Conservation (phyloP, 2,888 invertebrate species). For the Athalia rosae region DNA sequence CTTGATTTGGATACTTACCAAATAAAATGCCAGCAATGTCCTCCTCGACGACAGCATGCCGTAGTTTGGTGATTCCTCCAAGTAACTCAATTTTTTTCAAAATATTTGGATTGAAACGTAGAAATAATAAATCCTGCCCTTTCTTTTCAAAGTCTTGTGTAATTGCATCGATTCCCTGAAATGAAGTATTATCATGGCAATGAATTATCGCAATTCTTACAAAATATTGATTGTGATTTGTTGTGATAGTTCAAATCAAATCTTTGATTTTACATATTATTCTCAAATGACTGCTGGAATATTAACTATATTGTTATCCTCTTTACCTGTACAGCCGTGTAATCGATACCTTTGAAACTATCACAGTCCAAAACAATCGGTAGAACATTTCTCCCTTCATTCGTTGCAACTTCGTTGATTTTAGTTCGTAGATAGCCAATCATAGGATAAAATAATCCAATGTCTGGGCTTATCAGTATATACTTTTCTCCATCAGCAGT, state of each 20-base stretch:
- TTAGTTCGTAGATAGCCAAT: constrained; percentile 79
- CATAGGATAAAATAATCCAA: constrained; percentile 83
- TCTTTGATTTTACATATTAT: too few species aligned
- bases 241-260: too few species aligned
- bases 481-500: constrained; percentile 74
- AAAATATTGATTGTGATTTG: background rate
- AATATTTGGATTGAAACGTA: constrained; percentile 70
- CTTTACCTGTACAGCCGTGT: constrained; percentile 79
- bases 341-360: constrained; percentile 81
- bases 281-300: too few species aligned
- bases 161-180: constrained; percentile 78
- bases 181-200: constrained; percentile 48
- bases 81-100: constrained; percentile 60
- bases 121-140: constrained; percentile 75
- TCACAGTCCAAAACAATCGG: constrained; percentile 81
- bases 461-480: constrained; percentile 78
- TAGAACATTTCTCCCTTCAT: constrained; percentile 72
- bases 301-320: constrained; percentile 16
- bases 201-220: background rate
- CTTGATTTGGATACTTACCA: constrained; percentile 45
- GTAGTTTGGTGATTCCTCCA: constrained; percentile 54
- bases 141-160: constrained; percentile 76
- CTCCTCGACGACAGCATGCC: constrained; percentile 58
- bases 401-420: constrained; percentile 75
- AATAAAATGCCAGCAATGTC: constrained; percentile 55